Conservation (phyloP, 64 coral and sea anemone genomes). For the Montipora sp. region DNA sequence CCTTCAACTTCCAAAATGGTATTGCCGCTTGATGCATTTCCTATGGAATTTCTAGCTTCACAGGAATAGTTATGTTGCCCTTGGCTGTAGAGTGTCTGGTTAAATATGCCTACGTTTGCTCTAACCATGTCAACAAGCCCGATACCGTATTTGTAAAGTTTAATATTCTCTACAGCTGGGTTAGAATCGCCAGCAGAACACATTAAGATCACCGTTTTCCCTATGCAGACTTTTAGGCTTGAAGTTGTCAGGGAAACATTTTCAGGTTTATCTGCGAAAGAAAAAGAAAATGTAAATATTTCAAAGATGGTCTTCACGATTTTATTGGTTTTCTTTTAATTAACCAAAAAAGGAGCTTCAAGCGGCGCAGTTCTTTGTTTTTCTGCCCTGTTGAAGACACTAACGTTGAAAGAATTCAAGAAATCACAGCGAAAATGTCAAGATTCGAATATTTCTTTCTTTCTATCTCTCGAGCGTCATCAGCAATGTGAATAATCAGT, state of each 20-base stretch:
- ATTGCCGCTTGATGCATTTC: background rate
- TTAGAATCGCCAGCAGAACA: background rate
- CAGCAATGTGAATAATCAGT: too few species aligned
- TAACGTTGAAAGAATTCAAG: too few species aligned
- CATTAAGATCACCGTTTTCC: background rate
- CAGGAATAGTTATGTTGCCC: background rate
- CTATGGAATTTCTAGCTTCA: background rate
- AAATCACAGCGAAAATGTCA: too few species aligned
- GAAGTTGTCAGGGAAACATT: background rate
- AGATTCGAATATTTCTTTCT: too few species aligned
- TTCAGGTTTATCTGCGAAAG: background rate
- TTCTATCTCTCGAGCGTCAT: too few species aligned
- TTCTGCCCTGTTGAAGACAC: too few species aligned
- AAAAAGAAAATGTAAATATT: background rate
- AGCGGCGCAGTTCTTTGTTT: too few species aligned
- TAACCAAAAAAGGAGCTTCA: too few species aligned
- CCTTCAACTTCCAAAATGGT: background rate
- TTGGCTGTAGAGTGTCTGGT: background rate
- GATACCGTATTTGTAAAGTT: background rate
- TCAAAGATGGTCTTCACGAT: too few species aligned
- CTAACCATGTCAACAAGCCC: background rate
- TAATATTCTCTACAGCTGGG: background rate
- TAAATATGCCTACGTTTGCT: background rate
- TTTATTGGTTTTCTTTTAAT: too few species aligned
- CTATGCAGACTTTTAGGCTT: background rate